Evolutionary conservation across 2,888 invertebrate genomes (phyloP).

Genomic region (Dendrolimus pini): DNA sequence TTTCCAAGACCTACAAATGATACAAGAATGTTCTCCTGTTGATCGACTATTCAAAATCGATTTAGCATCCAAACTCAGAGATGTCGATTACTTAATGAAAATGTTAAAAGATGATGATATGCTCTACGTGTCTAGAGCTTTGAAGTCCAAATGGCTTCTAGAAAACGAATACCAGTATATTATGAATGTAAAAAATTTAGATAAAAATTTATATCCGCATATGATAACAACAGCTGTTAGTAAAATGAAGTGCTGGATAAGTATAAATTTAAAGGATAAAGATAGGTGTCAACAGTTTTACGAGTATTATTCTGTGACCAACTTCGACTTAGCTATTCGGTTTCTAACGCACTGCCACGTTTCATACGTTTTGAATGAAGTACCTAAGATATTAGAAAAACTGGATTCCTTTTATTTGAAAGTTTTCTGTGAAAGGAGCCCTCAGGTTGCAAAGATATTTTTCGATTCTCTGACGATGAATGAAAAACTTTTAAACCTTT

Average conservation of each 20-base stretch:
- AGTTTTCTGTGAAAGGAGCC: conserved; percentile 36
- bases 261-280: conserved; percentile 20
- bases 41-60: conserved; percentile 23
- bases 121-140: conserved; percentile 19
- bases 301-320: conserved; percentile 27
- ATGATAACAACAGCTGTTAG: conserved; percentile 19
- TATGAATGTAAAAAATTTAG: conserved; percentile 17
- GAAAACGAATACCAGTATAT: conserved; percentile 12
- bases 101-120: conserved; percentile 18
- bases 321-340: conserved; percentile 32
- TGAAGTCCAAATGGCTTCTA: conserved; percentile 20
- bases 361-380: conserved; percentile 30
- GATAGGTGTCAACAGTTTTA: conserved; percentile 40
- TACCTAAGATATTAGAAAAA: conserved; percentile 27
- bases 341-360: conserved; percentile 35
- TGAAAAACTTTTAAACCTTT: conserved; percentile 18
- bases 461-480: conserved; percentile 31
- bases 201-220: conserved; percentile 15
- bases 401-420: conserved; percentile 35
- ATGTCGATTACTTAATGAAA: conserved; percentile 12
- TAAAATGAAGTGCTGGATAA: conserved; percentile 20
- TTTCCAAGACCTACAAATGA: conserved; percentile 6
- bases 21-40: conserved; percentile 11
- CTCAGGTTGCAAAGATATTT: conserved; percentile 32
- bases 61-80: conserved; percentile 14